Percentiles rank a stretch among this genome's conserved stretches.
Conservation (phyloP, 2,113 vertebrate genomes). For the Proterorhinus semilunaris region DNA sequence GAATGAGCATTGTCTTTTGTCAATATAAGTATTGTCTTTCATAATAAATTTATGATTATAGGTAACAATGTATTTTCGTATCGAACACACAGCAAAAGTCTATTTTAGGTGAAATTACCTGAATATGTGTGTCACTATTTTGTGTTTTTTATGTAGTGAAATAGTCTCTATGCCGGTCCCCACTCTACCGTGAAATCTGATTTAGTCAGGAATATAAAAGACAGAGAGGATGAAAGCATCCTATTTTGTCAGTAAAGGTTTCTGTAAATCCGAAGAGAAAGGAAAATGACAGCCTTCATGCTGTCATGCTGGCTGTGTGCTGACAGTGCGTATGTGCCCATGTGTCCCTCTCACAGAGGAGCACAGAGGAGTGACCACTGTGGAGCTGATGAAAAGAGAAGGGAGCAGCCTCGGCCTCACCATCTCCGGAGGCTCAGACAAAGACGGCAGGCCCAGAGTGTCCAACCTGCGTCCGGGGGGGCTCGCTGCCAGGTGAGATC, state of each 20-base stretch:
- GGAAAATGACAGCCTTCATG: constrained; percentile 32
- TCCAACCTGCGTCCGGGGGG: constrained; percentile 94
- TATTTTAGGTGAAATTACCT: too few species aligned
- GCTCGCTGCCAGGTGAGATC: constrained; percentile 91
- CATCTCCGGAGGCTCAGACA: constrained; percentile 96
- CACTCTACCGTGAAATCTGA: constrained; percentile 1
- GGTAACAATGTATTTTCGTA: too few species aligned
- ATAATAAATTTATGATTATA: too few species aligned
- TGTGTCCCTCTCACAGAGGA: constrained; percentile 82
- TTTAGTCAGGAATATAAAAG: constrained; percentile 31
- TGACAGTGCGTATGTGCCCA: constrained; percentile 45
- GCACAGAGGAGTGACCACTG: constrained; percentile 88
- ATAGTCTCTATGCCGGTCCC: not conserved
- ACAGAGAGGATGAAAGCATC: constrained; percentile 25
- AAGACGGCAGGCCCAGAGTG: constrained; percentile 94
- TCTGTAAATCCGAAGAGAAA: constrained; percentile 18
- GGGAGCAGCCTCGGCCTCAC: constrained; percentile 94
- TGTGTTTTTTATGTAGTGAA: too few species aligned
- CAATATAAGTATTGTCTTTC: not conserved
- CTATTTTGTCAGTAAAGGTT: constrained; percentile 37
- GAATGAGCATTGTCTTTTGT: constrained; percentile 16
- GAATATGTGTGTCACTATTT: too few species aligned
- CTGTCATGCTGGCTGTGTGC: constrained; percentile 45
- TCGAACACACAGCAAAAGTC: too few species aligned
- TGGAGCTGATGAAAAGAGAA: constrained; percentile 96